Conservation (phyloP, 2,113 vertebrate species). For the Callocephalon fimbriatum region DNA sequence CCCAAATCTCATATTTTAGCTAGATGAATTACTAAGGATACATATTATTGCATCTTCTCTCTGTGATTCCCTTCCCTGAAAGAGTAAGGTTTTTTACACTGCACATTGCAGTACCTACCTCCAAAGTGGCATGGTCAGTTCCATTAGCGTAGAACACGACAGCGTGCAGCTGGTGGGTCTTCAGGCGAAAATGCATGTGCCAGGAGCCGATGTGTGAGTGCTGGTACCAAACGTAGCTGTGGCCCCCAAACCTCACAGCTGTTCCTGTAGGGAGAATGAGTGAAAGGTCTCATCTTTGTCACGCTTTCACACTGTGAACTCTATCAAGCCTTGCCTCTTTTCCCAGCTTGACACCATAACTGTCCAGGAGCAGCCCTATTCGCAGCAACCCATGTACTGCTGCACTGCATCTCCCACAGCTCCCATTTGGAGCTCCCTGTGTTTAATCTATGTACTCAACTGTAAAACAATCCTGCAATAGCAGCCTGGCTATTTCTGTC, state of each 20-base stretch:
- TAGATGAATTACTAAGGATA: neutral
- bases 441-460: neutral
- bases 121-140: constrained; percentile 76
- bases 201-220: constrained; percentile 69
- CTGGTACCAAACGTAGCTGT: constrained; percentile 84
- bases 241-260: constrained; percentile 83
- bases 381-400: accelerated
- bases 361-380: neutral
- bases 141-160: constrained; percentile 79
- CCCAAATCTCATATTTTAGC: neutral
- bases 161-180: constrained; percentile 80
- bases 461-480: neutral
- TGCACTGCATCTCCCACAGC: neutral
- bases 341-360: neutral
- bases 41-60: neutral
- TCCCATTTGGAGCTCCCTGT: neutral
- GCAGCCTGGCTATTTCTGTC: neutral
- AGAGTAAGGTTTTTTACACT: neutral
- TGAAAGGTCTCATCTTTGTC: neutral
- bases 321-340: neutral
- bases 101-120: constrained; percentile 75
- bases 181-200: constrained; percentile 85
- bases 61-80: neutral
- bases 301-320: neutral
- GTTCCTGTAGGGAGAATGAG: constrained; percentile 79